These are phyloP conservation scores for Chascanopsetta lugubris DNA, from an alignment of 2,113 vertebrate genomes.

Conservation along the genomic window DNA sequence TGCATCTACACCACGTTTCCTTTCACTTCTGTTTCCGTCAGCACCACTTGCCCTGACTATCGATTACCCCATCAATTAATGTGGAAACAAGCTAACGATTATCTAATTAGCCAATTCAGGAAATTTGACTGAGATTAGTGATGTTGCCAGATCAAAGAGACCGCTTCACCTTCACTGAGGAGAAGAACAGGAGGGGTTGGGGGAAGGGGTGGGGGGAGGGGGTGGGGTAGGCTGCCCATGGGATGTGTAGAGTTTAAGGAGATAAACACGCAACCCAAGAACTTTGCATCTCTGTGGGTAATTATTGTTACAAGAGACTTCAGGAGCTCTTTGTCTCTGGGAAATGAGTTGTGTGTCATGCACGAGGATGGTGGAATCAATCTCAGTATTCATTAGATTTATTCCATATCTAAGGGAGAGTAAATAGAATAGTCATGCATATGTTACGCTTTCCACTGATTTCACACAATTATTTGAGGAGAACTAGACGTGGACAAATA, in stretches of 20 bases:
- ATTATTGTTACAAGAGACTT: slow-evolving; percentile 61
- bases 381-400: slow-evolving; percentile 36
- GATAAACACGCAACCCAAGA: slow-evolving; percentile 61
- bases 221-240: slow-evolving; percentile 42
- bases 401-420: slow-evolving; percentile 33
- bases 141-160: slow-evolving; percentile 59
- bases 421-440: slow-evolving; percentile 45
- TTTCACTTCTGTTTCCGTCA: not conserved
- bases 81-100: slow-evolving; percentile 41
- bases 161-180: slow-evolving; percentile 1
- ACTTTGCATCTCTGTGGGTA: slow-evolving; percentile 54
- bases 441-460: slow-evolving; percentile 29
- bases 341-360: slow-evolving; percentile 52
- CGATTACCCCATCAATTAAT: slow-evolving; percentile 30
- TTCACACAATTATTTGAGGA: slow-evolving; percentile 50
- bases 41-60: slow-evolving; percentile 12
- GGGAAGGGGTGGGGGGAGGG: too few relatives aligned
- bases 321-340: slow-evolving; percentile 54
- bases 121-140: slow-evolving; percentile 44
- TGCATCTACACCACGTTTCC: not conserved
- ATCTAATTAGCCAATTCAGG: slow-evolving; percentile 37
- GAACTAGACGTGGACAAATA: slow-evolving; percentile 60
- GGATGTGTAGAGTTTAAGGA: slow-evolving; percentile 52
- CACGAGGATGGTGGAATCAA: slow-evolving; percentile 36
- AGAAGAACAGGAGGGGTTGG: slow-evolving; percentile 40